Conservation (phyloP, 1,140 invertebrate genomes). For the Drosophila jambulina region DNA sequence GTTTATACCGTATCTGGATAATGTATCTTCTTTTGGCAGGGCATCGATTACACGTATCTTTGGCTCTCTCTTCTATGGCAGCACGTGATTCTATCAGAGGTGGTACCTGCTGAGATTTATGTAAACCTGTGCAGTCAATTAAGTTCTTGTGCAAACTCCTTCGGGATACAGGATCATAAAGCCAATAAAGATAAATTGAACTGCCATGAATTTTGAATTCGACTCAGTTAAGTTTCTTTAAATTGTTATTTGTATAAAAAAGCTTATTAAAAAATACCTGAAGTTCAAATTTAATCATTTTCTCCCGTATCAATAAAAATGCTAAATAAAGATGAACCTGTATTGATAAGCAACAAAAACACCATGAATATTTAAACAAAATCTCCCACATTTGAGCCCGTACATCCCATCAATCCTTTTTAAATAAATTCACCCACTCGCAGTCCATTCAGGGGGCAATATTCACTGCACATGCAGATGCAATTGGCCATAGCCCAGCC, state of each 20-base stretch:
- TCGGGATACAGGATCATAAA: not conserved
- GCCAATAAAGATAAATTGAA: not conserved
- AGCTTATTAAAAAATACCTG: not conserved
- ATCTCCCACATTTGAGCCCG: not conserved
- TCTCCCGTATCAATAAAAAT: not conserved
- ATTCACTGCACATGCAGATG: slow-evolving; percentile 48
- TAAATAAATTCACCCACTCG: slow-evolving; percentile 14
- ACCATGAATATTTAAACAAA: not conserved
- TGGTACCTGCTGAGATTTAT: not conserved
- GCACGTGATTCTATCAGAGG: slow-evolving; percentile 24
- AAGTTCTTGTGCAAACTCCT: not conserved
- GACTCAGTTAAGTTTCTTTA: not conserved
- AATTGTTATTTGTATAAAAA: not conserved
- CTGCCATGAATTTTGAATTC: not conserved
- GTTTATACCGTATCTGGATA: slow-evolving; percentile 34
- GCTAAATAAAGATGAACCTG: not conserved
- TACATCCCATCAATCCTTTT: slow-evolving; percentile 3
- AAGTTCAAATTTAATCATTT: not conserved
- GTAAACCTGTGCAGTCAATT: slow-evolving; percentile 1
- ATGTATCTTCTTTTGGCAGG: slow-evolving; percentile 43
- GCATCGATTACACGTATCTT: slow-evolving; percentile 28
- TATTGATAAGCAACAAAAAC: not conserved
- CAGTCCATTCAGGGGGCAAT: slow-evolving; percentile 16
- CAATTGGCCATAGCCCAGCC: slow-evolving; percentile 55
- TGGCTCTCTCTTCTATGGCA: not conserved